Base-by-base conservation (phyloP, 2,113 vertebrate genomes). In the Laticauda laticaudata region DNA sequence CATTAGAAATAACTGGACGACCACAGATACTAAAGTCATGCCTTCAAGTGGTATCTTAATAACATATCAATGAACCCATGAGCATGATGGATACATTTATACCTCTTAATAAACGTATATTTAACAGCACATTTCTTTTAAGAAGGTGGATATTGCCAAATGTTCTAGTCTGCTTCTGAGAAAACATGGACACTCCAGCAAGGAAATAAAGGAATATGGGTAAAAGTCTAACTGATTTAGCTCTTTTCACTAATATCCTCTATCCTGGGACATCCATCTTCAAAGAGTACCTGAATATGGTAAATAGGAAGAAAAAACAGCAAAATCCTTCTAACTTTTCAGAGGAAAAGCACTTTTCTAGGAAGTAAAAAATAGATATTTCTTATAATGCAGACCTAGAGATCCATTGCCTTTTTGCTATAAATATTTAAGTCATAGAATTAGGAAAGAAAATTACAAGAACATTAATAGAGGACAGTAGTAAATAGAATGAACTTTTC, bases 121-220 rank as follows among this genome's bases (percentile, higher is more conserved):
- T 55, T 59, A 15, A 86, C 48, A 45, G 55, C 87, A 86, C 59
- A 59, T 54, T 91, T 89, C 43, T 89, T 89, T 51, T 89, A 87
- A 90, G 92, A 93, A 69, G 56, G 21, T 54, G 56, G 29, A 90
- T 1, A 5, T 93, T 86, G 89, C 69, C 75, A 86, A 85, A 64
- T 90, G 26, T 87, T 87, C 20, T 45, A 89, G n/a, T 91, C 15
- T 90, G 29, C 89, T 61, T 88, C 90, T 7, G 64, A 91, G 93
- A 69, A 92, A 92, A 86, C 5, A 87, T 94, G 93, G 89, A 92
- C 88, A 86, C 75, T 51, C 56, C 55, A 45, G n/a, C 12, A 15
- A 48, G 11, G 45, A 53, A 0, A 23, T 86, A 90, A 43, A 55
- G 21, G 34, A 7, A 3, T 11, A 5, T 53, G 9, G 1, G 29